Evolutionary conservation across 2,797 vertebrate species (phyloP), one percentile per base, ranked within the genome.

Genomic region (Coregonus ussuriensis): DNA sequence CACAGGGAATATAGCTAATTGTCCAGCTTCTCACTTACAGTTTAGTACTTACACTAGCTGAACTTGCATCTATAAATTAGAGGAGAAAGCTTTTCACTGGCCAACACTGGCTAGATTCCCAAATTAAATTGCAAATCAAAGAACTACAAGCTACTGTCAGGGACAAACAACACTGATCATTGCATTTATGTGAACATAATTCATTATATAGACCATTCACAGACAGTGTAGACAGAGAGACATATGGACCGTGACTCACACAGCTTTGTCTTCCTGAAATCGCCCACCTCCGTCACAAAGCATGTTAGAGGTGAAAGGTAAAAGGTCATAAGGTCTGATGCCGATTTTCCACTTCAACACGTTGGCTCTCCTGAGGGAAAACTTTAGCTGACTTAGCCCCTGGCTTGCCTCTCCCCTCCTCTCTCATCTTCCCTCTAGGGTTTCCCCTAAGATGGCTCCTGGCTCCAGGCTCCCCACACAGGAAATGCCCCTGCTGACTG

Each of bases 1-100:
- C 82, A 86, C 77, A 29, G 85, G 71, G 68, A 82, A 74, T 72
- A 69, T 79, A 74, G 74, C 79, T 77, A 65, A 74, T 80, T 71
- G 66, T 76, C 79, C 79, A 71, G 79, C 66, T 18, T n/a, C 82
- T 87, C 67, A 77, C 54, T 31, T 56, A 56, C 18, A 54, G 53
- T 54, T 54, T 4, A 15, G 15, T 54, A 54, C 52, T 16, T 54
- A 14, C 52, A 11, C 7, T 47, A 47, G 41, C 41, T 47, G 41
- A 47, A 47, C 41, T 47, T 47, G 41, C 9, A 47, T 47, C 41
- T 47, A 47, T 2, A 54, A 54, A 54, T 16, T 54, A 54, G 53
- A 54, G 53, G 53, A 54, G 53, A 3, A 54, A 54, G 53, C 53
- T 5, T 18, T 54, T 18, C 16, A 18, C 16, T 54, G 14, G 53